A percentile compares a stretch with the other conserved stretches of the same genome.
phyloP scores from a whole-genome alignment of 2,888 invertebrate genomes.

The Arenicola marina region DNA sequence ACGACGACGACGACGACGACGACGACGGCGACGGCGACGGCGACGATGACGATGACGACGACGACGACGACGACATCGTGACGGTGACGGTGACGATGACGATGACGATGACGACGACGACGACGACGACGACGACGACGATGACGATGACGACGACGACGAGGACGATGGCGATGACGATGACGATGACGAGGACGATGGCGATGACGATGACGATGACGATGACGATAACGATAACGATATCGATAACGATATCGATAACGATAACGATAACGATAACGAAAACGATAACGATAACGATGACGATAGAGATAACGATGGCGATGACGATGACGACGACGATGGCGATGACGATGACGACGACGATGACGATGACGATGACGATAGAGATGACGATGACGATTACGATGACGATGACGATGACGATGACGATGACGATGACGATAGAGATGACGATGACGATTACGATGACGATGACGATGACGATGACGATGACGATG shows the following conservation, averaged over 20 bases:
- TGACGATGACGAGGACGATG: not conserved
- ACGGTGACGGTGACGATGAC: not conserved
- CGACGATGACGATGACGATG: not conserved
- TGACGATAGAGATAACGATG: too few relatives aligned
- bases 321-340: constrained; percentile 11
- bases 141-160: not conserved
- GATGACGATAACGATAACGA: not conserved
- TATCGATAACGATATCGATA: not conserved
- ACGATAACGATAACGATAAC: not conserved
- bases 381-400: too few relatives aligned
- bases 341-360: constrained; percentile 7
- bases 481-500: not conserved
- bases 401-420: not conserved
- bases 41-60: not conserved
- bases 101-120: not conserved
- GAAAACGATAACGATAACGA: constrained; percentile 11
- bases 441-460: too few relatives aligned
- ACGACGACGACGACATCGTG: not conserved
- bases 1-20: constrained; percentile 1
- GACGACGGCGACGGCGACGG: constrained; percentile 1
- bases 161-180: not conserved
- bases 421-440: constrained; percentile 1
- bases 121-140: not conserved
- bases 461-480: not conserved
- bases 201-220: not conserved